Evolutionary conservation across 2,888 invertebrate species (phyloP), one percentile per base, ranked within the genome.

Genomic region (Ochropleura plecta): DNA sequence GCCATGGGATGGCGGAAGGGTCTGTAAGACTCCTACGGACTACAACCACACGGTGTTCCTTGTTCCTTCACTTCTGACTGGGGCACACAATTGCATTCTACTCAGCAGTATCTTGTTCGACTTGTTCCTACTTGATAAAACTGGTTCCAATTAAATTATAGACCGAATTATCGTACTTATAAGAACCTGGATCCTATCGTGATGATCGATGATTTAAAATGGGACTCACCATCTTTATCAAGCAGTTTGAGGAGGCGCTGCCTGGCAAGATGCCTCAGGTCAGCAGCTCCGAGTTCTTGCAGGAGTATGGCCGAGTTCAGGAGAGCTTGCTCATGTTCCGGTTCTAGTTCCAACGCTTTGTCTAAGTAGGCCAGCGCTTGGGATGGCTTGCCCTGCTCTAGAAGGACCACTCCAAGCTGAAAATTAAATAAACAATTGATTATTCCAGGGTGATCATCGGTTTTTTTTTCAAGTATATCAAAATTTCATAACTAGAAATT

Each of bases 261-360:
- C 73, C 98, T 96, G 0, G 99, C 98, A 40, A 98, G 97, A 92
- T 98, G 98, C 76, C 99, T 97, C 76, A 98, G 95, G 89, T 98
- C 98, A 0, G 98, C 97, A 0, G 98, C 97, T 0, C 98, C 99
- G 73, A 98, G 96, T 94, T 99, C 99, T 95, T 99, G 99, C 84
- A 99, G 97, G 69, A 99, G 96, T 90, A 99, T 99, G 49, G 99
- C 99, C 0, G 99, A 99, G 95, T 99, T 99, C 69, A 99, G 97
- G 78, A 99, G 96, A 0, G 99, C 99, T 93, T 99, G 99, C 91
- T 99, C 98, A 92, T 99, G 99, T 86, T 99, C 99, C 0, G 99
- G 99, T 94, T 99, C 98, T 89, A 98, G 97, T 92, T 98, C 98
- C 68, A 99, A 95, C 0, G 99, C 99, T 94, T 99, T 98, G 94